phyloP scores from a whole-genome alignment of 2,888 invertebrate species.

The Synergus gifuensis region DNA sequence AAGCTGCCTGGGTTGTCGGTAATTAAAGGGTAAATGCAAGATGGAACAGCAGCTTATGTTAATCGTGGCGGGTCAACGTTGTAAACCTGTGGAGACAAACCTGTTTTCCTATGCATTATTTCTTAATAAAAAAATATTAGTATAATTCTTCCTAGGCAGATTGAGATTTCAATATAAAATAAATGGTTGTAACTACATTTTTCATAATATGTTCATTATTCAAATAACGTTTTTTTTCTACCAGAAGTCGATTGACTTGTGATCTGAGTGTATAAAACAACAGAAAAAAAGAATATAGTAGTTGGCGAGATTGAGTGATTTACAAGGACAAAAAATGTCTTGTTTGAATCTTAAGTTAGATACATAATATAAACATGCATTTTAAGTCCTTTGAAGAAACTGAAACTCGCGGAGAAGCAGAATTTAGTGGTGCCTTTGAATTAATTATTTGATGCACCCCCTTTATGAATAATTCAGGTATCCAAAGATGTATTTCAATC shows the following conservation, averaged over 20 bases:
- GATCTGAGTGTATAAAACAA: not conserved
- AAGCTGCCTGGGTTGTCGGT: not conserved
- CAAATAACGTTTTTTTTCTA: no score
- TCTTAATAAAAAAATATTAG: not conserved
- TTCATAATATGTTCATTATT: no score
- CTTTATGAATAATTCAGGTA: slow-evolving; percentile 58
- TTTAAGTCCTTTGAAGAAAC: not conserved
- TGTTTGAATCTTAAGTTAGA: not conserved
- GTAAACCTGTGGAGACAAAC: not conserved
- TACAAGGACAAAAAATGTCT: not conserved
- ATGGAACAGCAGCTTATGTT: not conserved
- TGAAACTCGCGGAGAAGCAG: slow-evolving; percentile 28
- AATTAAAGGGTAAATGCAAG: not conserved
- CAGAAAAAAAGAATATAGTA: not conserved
- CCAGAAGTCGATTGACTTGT: no score
- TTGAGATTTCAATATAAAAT: no score
- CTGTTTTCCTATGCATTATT: not conserved
- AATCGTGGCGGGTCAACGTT: not conserved
- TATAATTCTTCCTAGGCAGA: no score
- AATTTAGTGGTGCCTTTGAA: slow-evolving; percentile 62
- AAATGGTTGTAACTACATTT: no score
- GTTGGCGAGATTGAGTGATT: not conserved
- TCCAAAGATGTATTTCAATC: not conserved
- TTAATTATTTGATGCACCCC: slow-evolving; percentile 65
- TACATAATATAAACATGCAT: not conserved